Evolutionary conservation across 2,888 invertebrate species (phyloP).

Genomic region (Limnephilus rhombicus): DNA sequence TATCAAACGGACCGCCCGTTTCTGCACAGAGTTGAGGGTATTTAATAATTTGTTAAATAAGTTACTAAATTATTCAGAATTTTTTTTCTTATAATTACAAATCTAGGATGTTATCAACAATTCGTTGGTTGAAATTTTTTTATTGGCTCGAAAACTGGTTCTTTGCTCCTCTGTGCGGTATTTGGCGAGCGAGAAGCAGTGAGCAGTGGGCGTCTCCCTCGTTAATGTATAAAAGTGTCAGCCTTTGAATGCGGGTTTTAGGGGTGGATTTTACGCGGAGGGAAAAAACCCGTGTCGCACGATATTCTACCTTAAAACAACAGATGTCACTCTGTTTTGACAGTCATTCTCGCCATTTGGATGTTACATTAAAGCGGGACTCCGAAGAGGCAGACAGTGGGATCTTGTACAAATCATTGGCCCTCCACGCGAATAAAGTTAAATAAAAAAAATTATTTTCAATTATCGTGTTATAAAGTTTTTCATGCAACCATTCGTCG

Average conservation of each 20-base stretch:
- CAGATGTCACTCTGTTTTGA: conserved; percentile 1
- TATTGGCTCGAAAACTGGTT: neutral
- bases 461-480: too few species aligned
- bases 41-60: too few species aligned
- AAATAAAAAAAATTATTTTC: too few species aligned
- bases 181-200: neutral
- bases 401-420: neutral
- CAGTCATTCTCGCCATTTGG: neutral
- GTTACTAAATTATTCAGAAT: too few species aligned
- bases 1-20: too few species aligned
- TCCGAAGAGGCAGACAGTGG: neutral
- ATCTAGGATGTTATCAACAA: too few species aligned
- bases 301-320: neutral
- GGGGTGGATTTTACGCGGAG: neutral
- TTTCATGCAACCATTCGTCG: too few species aligned
- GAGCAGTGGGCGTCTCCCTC: neutral
- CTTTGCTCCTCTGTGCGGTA: neutral
- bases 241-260: neutral
- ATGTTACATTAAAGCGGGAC: neutral
- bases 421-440: too few species aligned
- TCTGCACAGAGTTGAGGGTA: too few species aligned
- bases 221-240: neutral
- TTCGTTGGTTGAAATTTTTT: too few species aligned
- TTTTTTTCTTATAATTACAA: too few species aligned
- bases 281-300: neutral